phyloP scores from a whole-genome alignment of 2,113 vertebrate species.

The Redunca redunca region DNA sequence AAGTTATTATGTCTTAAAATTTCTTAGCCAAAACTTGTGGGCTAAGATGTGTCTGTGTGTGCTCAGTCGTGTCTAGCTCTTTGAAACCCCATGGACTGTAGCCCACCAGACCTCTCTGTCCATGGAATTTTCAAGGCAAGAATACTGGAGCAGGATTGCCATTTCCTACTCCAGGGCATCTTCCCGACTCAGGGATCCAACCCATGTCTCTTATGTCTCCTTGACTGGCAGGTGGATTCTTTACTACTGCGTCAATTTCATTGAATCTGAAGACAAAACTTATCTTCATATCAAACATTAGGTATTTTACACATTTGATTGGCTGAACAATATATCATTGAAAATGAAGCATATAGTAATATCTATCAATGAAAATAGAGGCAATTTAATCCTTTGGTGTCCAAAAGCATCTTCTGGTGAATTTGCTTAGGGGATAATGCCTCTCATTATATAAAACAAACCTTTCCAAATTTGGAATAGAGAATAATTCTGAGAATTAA shows the following conservation, averaged over 20 bases:
- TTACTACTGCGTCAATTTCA: not conserved
- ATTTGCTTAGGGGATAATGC: not conserved
- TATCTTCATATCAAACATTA: not conserved
- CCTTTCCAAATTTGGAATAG: not conserved
- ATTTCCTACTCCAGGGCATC: not conserved
- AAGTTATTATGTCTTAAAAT: conserved; percentile 51
- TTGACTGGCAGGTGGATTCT: not conserved
- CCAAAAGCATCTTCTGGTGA: not conserved
- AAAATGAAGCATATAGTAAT: not conserved
- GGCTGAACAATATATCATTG: not conserved
- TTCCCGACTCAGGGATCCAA: not conserved
- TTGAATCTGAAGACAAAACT: not conserved
- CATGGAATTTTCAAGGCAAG: not conserved
- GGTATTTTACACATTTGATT: not conserved
- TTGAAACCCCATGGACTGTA: not conserved
- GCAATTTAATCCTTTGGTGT: not conserved
- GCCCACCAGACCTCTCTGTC: not conserved
- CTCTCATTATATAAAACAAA: conserved; percentile 8
- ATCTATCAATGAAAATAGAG: not conserved
- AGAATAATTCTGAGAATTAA: conserved; percentile 1
- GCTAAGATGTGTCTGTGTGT: conserved; percentile 22
- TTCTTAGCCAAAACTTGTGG: conserved; percentile 64
- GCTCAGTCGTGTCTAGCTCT: not conserved
- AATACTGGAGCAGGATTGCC: not conserved
- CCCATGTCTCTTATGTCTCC: not conserved